Base-by-base conservation (phyloP, 2,113 vertebrate species). In the Cryptotis parvus region DNA sequence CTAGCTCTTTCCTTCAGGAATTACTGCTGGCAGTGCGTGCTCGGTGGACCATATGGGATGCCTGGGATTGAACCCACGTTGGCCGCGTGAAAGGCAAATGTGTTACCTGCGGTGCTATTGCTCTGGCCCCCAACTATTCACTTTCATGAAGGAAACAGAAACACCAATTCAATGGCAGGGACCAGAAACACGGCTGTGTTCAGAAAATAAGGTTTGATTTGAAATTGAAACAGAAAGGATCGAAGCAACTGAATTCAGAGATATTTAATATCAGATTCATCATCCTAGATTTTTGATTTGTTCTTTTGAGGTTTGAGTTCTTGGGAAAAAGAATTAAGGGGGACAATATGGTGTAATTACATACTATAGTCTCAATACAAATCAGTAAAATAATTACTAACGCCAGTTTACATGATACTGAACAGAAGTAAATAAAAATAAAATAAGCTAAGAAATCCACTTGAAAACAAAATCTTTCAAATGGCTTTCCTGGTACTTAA, bases 391-490 rank as follows among this genome's bases (percentile, higher is more conserved):
- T 91, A 33, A 92, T 83, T 87, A 87, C 35, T 94, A 90, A 93
- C 96, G 83, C 33, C 33, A 49, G 92, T 98, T 89, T 95, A 94
- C 78, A 94, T 45, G 52, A 91, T 96, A 58, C n/a, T 91, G 97
- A 97, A 97, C 74, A 97, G 96, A 96, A 94, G 66, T 87, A 94
- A 97, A 96, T 96, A 96, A 94, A 96, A 97, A 94, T 94, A 92
- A 82, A 96, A 91, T 93, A 68, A 76, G 95, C 70, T 43, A 92
- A 70, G 82, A 81, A 89, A 37, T 26, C 15, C 27, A 29, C 26
- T 29, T 95, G 63, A 89, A 97, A 97, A 96, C 49, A 96, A 92
- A 68, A 95, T 95, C 69, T 84, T 96, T 96, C 88, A 93, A 87
- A 96, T 95, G 85, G 52, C 72, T 96, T 92, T 96, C 93, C 65